Percentiles rank a stretch among this genome's conserved stretches.
These are phyloP conservation scores for Steatocranus sp. DNA, from an alignment of 2,797 vertebrate species.

Conservation along the genomic window DNA sequence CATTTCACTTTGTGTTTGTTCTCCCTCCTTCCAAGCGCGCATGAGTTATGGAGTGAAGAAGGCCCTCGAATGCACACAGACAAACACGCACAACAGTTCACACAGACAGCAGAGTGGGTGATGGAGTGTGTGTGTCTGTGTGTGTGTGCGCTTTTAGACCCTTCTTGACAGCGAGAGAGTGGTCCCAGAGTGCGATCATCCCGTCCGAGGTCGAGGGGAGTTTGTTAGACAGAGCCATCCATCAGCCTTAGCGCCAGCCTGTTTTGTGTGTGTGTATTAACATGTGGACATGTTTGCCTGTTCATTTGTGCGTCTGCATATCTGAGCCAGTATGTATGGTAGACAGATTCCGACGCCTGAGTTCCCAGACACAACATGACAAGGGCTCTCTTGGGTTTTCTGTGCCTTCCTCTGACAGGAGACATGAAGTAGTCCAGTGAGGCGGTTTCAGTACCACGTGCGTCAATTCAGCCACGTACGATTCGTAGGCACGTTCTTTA, in stretches of 20 bases:
- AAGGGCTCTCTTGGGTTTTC: not conserved
- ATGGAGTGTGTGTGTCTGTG: not conserved
- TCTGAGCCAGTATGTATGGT: not conserved
- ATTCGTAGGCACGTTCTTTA: not conserved
- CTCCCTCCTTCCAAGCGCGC: not conserved
- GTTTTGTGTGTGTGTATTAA: not conserved
- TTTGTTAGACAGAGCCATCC: slow-evolving; percentile 52
- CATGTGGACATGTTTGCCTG: not conserved
- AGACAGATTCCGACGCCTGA: slow-evolving; percentile 30
- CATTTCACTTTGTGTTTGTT: not conserved
- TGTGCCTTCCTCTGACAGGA: slow-evolving; percentile 14
- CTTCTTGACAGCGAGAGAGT: slow-evolving; percentile 46
- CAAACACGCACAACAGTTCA: not conserved
- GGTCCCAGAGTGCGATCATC: slow-evolving; percentile 50
- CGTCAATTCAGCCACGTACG: not conserved
- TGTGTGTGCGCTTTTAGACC: not conserved
- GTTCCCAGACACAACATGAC: slow-evolving; percentile 43
- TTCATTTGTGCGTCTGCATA: not conserved
- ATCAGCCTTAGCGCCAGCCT: slow-evolving; percentile 36
- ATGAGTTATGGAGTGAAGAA: slow-evolving; percentile 17
- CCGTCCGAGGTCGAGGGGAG: slow-evolving; percentile 52
- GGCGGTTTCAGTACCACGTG: not conserved
- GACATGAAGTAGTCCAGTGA: not conserved
- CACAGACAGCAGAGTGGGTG: not conserved
- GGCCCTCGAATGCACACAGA: not conserved